Conservation (phyloP, 2,113 vertebrate genomes). For the Psammodynastes pulverulentus region DNA sequence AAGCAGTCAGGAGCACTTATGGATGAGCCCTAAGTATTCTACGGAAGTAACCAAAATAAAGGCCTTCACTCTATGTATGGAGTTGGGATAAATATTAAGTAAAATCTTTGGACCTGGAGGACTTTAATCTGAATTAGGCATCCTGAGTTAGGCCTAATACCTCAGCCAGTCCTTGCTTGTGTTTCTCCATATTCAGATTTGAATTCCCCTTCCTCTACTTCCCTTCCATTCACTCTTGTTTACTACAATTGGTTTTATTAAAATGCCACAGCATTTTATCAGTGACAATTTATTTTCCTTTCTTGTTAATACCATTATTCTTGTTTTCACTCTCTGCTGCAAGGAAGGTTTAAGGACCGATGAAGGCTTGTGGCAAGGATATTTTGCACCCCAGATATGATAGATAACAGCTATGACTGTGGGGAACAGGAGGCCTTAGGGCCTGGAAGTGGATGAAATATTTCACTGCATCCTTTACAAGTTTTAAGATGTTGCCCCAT, state of each 20-base stretch:
- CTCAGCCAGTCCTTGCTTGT: too few relatives aligned
- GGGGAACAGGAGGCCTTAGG: background rate
- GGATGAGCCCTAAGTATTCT: background rate
- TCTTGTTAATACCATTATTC: background rate
- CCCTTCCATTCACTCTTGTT: background rate
- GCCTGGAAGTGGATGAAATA: background rate
- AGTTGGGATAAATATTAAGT: background rate
- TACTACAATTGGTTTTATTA: background rate
- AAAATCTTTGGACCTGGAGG: background rate
- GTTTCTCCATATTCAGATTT: background rate
- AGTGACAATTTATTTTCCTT: background rate
- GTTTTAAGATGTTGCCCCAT: background rate
- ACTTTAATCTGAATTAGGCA: background rate
- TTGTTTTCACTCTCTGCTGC: background rate
- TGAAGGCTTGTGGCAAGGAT: background rate
- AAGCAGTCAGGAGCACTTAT: background rate
- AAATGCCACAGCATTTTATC: background rate
- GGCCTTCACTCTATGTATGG: background rate
- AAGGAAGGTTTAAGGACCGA: background rate
- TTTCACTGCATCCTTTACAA: background rate
- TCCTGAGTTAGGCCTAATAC: background rate
- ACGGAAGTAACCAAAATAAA: background rate
- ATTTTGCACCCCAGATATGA: background rate
- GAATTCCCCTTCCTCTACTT: rapidly evolving
- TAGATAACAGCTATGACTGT: background rate